Base-by-base conservation (phyloP, 2,888 invertebrate genomes). In the Azorinus chamasolen region DNA sequence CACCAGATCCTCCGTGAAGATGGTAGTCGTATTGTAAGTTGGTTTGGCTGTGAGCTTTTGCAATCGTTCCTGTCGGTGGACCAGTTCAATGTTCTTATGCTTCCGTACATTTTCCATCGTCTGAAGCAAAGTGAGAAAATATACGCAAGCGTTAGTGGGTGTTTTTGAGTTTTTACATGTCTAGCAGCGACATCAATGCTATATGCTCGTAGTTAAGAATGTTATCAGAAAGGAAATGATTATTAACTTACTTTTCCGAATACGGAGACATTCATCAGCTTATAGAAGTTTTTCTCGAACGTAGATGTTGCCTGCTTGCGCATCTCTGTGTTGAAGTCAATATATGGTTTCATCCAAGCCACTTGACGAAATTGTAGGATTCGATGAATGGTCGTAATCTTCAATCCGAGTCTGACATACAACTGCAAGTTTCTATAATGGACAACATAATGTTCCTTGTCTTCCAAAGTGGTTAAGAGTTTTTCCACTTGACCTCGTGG, bases 321-420 rank as follows among this genome's bases (percentile, higher is more conserved):
- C 61, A 53, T 61, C 4, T 68, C 37, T 22, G 59, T 68, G 25
- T 51, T 59, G 20, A 51, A 32, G 10, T 87, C 78, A 0, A 91
- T 91, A 55, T 92, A 92, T 2, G 78, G 41, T 54, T 90, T 88
- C 25, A 93, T 71, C 90, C 91, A 92, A 6, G 32, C 32, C 10
- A 6, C 25, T 63, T 88, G 83, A 78, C 64, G 65, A 78, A 92
- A 93, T 72, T 86, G 59, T 24, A 92, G 57, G n/a, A 88, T 81
- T 61, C 87, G 62, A 86, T 88, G 86, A 10, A 90, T 84, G 55
- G 83, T 86, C 18, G 48, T 72, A 0, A 89, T 27, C 27, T 59
- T 41, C 64, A 90, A 22, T 3, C 89, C 88, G 18, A 87, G 48
- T 5, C 51, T 16, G 0, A 88, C 1, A 43, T 88, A 84, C 78